These are phyloP conservation scores for Metallyticus violacea DNA, from an alignment of 2,888 invertebrate species.

Conservation along the genomic window DNA sequence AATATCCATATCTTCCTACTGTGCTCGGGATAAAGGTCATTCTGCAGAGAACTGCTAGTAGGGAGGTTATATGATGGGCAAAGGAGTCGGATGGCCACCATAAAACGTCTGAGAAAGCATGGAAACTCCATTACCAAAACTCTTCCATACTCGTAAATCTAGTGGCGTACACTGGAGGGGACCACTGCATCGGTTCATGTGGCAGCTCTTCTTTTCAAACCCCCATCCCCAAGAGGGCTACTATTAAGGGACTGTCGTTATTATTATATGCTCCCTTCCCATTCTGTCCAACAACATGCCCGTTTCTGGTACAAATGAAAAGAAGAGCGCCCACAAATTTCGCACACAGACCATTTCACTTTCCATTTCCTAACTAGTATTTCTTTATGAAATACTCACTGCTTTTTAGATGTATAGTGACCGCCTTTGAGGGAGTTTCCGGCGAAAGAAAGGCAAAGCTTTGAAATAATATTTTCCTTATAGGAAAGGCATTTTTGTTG, in stretches of 20 bases:
- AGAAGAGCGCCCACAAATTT: background rate
- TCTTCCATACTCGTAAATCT: conserved; percentile 3
- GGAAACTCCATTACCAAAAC: conserved; percentile 29
- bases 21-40: background rate
- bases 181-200: background rate
- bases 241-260: no score
- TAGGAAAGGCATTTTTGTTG: background rate
- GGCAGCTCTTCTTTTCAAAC: background rate
- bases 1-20: background rate
- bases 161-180: background rate
- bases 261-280: background rate
- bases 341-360: background rate
- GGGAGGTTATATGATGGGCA: conserved; percentile 5
- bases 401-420: background rate
- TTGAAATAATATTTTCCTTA: background rate
- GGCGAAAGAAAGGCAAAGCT: background rate
- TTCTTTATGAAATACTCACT: background rate
- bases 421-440: background rate
- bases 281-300: background rate
- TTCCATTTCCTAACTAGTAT: background rate
- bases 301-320: background rate
- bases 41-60: no score
- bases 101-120: conserved; percentile 21
- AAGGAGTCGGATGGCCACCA: background rate
- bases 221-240: no score